A percentile compares a stretch with the other conserved stretches of the same genome.
Evolutionary conservation across 2,113 vertebrate species (phyloP).

Genomic region (Propithecus coquereli): DNA sequence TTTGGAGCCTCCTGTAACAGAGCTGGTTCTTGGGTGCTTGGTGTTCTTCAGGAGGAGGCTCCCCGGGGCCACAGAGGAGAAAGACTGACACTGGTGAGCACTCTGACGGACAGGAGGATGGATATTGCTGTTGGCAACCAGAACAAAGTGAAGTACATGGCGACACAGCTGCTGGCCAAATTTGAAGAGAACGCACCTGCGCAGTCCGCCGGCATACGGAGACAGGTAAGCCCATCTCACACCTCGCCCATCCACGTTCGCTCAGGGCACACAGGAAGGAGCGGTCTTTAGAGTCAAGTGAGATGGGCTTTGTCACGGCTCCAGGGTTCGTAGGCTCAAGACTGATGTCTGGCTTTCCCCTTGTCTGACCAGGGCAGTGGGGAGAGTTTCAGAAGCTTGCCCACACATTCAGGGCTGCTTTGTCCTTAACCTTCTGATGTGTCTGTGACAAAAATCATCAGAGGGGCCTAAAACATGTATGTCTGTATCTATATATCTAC

Average conservation of each 20-base stretch:
- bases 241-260: accelerated
- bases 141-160: constrained; percentile 98
- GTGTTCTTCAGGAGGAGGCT: constrained; percentile 86
- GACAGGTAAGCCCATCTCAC: constrained; percentile 87
- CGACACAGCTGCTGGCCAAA: constrained; percentile 96
- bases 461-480: not conserved
- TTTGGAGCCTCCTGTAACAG: not conserved
- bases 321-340: accelerated
- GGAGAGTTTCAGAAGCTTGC: not conserved
- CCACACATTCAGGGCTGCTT: not conserved
- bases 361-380: not conserved
- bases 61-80: constrained; percentile 84
- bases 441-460: not conserved
- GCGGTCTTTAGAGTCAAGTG: not conserved
- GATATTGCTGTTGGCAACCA: constrained; percentile 88
- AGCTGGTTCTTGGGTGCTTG: not conserved
- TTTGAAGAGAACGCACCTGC: constrained; percentile 94
- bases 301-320: not conserved
- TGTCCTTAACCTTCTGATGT: not conserved
- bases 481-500: not conserved
- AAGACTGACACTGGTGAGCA: constrained; percentile 79
- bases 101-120: constrained; percentile 86
- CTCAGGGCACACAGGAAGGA: not conserved
- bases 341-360: not conserved
- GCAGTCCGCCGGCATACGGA: constrained; percentile 86